phyloP scores from a whole-genome alignment of 1,140 invertebrate species.

The Trichonephila clavata region DNA sequence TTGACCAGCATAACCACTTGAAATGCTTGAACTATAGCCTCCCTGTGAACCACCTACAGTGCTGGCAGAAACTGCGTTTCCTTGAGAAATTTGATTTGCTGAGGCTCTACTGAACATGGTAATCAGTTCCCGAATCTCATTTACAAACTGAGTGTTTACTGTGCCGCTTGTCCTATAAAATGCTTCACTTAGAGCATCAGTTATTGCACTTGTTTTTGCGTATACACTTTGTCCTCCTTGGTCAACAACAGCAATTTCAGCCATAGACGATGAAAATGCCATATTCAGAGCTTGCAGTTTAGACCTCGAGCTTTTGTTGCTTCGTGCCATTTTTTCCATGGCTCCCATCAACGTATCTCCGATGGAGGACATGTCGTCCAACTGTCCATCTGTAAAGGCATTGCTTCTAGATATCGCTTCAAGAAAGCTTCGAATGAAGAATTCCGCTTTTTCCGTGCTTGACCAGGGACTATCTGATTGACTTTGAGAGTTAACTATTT shows the following conservation, averaged over 20 bases:
- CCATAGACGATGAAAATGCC: slow-evolving; percentile 32
- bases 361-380: slow-evolving; percentile 43
- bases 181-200: slow-evolving; percentile 1
- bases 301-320: background rate
- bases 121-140: slow-evolving; percentile 28
- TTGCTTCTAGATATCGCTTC: too few relatives aligned
- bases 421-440: background rate
- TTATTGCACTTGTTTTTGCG: slow-evolving; percentile 24
- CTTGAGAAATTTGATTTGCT: background rate
- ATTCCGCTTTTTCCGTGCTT: background rate
- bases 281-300: slow-evolving; percentile 39
- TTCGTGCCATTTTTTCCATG: slow-evolving; percentile 15
- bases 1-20: background rate
- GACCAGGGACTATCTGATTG: background rate
- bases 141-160: slow-evolving; percentile 15
- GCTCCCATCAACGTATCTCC: slow-evolving; percentile 3
- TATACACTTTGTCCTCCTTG: slow-evolving; percentile 11
- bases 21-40: background rate
- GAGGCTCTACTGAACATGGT: slow-evolving; percentile 7
- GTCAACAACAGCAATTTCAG: slow-evolving; percentile 30
- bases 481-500: background rate
- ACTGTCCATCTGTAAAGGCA: background rate
- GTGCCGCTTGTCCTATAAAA: slow-evolving; percentile 4
- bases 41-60: background rate
- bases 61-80: background rate